phyloP scores from a whole-genome alignment of 2,888 invertebrate genomes.

The Drosophila eohydei region DNA sequence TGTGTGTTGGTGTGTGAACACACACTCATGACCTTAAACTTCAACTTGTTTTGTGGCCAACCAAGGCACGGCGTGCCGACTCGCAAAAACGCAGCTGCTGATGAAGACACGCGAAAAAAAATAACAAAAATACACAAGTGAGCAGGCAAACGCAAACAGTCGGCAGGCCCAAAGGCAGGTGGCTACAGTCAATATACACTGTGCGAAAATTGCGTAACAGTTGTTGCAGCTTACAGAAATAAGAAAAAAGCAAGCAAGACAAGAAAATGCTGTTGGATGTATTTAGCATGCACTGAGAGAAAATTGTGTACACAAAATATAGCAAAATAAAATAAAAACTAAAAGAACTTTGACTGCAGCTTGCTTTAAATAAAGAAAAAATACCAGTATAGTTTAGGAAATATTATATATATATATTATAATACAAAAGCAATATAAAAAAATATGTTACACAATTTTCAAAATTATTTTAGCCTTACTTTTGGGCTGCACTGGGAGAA shows the following conservation, averaged over 20 bases:
- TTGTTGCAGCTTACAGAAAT: background rate
- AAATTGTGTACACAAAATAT: no score
- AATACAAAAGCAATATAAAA: no score
- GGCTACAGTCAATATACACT: constrained; percentile 46
- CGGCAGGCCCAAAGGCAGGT: constrained; percentile 50
- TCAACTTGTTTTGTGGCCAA: constrained; percentile 62
- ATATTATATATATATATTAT: no score
- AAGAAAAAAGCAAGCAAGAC: background rate
- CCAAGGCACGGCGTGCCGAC: constrained; percentile 32
- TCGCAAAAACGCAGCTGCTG: constrained; percentile 52
- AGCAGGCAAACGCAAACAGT: constrained; percentile 66
- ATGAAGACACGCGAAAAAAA: constrained; percentile 61
- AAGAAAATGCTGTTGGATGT: no score
- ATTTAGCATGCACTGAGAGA: no score
- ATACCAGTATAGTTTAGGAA: no score
- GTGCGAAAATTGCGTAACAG: constrained; percentile 16
- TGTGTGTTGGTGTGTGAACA: constrained; percentile 39
- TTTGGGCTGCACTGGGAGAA: background rate
- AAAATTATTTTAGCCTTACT: no score
- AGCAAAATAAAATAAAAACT: no score
- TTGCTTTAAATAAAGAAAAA: no score
- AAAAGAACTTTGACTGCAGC: no score
- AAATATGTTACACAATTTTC: no score
- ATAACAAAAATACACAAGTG: constrained; percentile 22
- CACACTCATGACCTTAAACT: constrained; percentile 78